Evolutionary conservation across 35 echinoderm and acorn worm genomes (phyloP), one percentile per base, ranked within the genome.

Genomic region (Ophiothrix spiculata): DNA sequence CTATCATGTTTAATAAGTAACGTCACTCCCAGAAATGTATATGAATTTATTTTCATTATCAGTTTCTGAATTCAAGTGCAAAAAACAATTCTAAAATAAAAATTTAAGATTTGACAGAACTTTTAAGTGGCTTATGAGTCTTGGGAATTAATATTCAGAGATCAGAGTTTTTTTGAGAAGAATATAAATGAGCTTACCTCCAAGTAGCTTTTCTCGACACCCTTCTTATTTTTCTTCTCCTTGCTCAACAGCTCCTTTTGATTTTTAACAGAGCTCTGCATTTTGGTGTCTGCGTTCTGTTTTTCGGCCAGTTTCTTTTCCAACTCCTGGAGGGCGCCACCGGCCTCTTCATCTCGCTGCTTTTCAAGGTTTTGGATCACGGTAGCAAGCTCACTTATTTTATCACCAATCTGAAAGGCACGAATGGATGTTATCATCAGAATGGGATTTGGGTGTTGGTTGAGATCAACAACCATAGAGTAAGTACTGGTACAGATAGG

Each of bases 191-290:
- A 19, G 76, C 75, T 89, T 56, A 98, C 95, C 86, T 98, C 95
- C n/a, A 54, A 74, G 33, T 94, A 89, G 46, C 91, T 98, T 80
- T 98, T 98, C 23, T 91, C 88, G 83, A 94, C 79, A 21, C 56
- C 92, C 76, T 98, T 98, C 54, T 91, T 94, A 37, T 94, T 98
- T 39, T 98, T 98, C 86, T 98, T 94, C 92, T 98, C 95, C 33
- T 93, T 90, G 63, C 79, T 80, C 38, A 98, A 39, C 16, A 92
- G 36, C 56, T 98, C 95, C 64, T 83, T 88, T 41, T 94, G 85
- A 49, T 98, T 88, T 38, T 93, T 85, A 0, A 98, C 60, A 0
- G 95, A 88, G 74, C 92, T 91, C 84, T 98, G 95, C 64, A 93
- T 91, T 86, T 94, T 98, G 39, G 95, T 80, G 42, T 98, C 88